Evolutionary conservation across 2,113 vertebrate species (phyloP), one percentile per base, ranked within the genome.

Genomic region (Cnemophilus loriae): DNA sequence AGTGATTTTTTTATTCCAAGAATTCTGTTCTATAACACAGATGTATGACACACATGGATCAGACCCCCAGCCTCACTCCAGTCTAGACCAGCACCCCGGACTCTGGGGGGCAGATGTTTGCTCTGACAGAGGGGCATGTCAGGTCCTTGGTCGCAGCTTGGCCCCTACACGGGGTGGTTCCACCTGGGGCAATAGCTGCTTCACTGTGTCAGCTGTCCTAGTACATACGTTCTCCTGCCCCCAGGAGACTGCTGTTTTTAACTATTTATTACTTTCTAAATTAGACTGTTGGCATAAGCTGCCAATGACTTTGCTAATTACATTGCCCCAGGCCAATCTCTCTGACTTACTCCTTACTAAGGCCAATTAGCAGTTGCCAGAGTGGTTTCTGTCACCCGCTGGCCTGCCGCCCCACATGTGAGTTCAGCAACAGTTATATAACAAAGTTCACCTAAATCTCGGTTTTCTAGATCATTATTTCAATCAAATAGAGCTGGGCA

Each of bases 221-320:
- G 0, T 39, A 64, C 1, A 3, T 65, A 65, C 0, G 0, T 95
- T 79, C 64, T 89, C 41, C 60, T 30, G 64, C 26, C 91, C 76
- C 30, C 22, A 35, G 86, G 69, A 93, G 64, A 55, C 56, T 79
- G 77, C 56, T 84, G 73, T 75, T 97, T 96, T 97, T 96, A 97
- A 96, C 94, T 96, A 92, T 96, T 97, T 96, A 97, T 93, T 97
- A 86, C 86, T 93, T 92, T 97, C 91, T 92, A 95, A 96, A 95
- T 89, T 80, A 95, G 91, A 92, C 76, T 94, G 91, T 89, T 95
- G 93, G 83, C 94, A 92, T 92, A 96, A 95, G 89, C 94, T 94
- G 91, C 73, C 93, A 91, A 87, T 95, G 96, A 95, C 93, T 97
- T 95, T 95, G 89, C 91, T 97, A 95, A 96, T 96, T 97, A 94